Base-by-base conservation (phyloP, 2,888 invertebrate species). In the Latrodectus hesperus region DNA sequence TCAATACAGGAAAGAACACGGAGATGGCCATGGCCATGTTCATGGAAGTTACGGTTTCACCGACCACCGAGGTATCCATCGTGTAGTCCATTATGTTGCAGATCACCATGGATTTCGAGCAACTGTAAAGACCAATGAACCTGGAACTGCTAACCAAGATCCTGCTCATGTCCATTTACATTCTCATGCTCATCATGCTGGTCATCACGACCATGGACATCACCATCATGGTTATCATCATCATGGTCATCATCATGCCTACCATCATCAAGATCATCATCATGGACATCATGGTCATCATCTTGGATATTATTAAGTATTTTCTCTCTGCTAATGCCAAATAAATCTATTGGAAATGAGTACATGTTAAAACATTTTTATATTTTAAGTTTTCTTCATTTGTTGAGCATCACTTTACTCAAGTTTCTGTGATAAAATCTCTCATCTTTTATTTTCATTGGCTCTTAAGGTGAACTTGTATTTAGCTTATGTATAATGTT, bases 31-130 rank as follows among this genome's bases (percentile, higher is more conserved):
- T 14, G 84, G 84, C 0, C 49, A 86, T n/a, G 85, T 81, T 4
- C 75, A 80, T 16, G 85, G 85, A 38, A 86, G 85, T 55, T 86
- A 86, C 14, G 85, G 85, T 5, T 86, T 86, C 60, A 86, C 85
- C 12, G 85, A 86, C 65, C 71, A 80, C n/a, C 51, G 80, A n/a
- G 85, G 85, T 5, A 76, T 86, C 16, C 80, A 86, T 22, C 68
- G 85, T 9, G 71, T 80, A n/a, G 85, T 86, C 16, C 71, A 86
- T 65, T 86, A 86, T 17, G 71, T 80, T 12, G 80, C 85, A 16
- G 85, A 86, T 71, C 75, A 76, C 11, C 70, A 75, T 17, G 85
- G 87, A 5, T 73, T 82, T 78, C 65, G 64, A 67, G 82, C 74
- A 14, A 53, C 60, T 8, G 73, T 78, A 9, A 83, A 64, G 26